Base-by-base conservation (phyloP, 2,888 invertebrate species). In the Hirtodrosophila cameraria region DNA sequence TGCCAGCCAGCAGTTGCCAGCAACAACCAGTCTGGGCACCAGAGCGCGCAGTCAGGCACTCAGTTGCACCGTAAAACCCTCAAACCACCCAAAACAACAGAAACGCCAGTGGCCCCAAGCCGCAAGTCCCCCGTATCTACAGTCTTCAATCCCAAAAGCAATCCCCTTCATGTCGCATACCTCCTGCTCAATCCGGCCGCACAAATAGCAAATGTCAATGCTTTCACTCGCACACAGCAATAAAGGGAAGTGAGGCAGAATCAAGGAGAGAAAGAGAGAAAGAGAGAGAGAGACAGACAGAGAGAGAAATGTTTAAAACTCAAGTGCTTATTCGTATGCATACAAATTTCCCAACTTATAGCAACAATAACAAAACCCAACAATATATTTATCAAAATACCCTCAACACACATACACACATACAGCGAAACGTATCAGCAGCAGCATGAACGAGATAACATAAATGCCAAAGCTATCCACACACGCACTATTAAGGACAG, bases 1-100 rank as follows among this genome's bases (percentile, higher is more conserved):
- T 71, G 73, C 73, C 55, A 58, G 28, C n/a, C n/a, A n/a, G 50
- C 61, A 66, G 74, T 73, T 73, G 74, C 74, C 69, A 73, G 55
- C 64, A 69, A 61, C 74, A 73, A 73, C 73, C 60, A 45, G 15
- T 49, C 63, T 50, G 57, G 57, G 49, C 49, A 53, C 20, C 68
- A 53, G 50, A 52, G 52, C 39, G 57, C 62, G 58, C 67, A 65
- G 53, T 58, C 58, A 45, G 57, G 48, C 69, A 53, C 55, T 58
- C 65, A 65, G 58, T 54, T 65, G 36, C 60, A 35, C 31, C 39
- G 54, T 43, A 25, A 5, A 30, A 13, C 42, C 31, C 28, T 9
- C 43, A 52, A 9, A 30, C 39, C 38, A 13, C 9, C 27, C 54
- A 12, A n/a, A 35, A 49, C 45, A 31, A 30, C 31, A 31, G 8